phyloP scores from a whole-genome alignment of 2,113 vertebrate genomes.

The Crotalus viridis region DNA sequence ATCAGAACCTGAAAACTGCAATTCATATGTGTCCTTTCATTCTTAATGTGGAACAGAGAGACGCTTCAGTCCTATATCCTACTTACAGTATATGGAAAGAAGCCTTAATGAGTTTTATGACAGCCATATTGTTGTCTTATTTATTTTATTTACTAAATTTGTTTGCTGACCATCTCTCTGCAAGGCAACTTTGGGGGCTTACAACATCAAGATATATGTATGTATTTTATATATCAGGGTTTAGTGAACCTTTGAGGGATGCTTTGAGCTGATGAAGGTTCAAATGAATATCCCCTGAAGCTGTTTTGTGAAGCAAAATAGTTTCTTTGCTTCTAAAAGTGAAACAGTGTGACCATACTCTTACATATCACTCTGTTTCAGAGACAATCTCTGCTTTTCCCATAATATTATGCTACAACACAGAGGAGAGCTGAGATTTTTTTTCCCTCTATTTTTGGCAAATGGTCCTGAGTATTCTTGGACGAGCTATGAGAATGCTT shows the following conservation, averaged over 20 bases:
- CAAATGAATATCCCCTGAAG: not conserved
- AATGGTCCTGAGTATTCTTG: not conserved
- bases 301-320: not conserved
- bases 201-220: not conserved
- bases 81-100: not conserved
- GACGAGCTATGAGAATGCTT: not conserved
- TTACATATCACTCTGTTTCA: not conserved
- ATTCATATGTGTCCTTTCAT: fast-evolving
- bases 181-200: not conserved
- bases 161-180: not conserved
- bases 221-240: not conserved
- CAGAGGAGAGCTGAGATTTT: not conserved
- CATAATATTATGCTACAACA: not conserved
- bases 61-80: fast-evolving
- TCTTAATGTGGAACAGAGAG: fast-evolving
- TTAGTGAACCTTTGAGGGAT: not conserved
- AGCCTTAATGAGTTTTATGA: not conserved
- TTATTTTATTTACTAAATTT: not conserved
- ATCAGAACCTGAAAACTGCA: not conserved
- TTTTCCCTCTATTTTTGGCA: not conserved
- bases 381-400: not conserved
- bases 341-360: not conserved
- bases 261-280: not conserved
- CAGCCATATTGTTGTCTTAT: not conserved
- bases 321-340: not conserved